These are phyloP conservation scores for human DNA, from an alignment of 2,113 vertebrate genomes.

Conservation along the genomic window DNA sequence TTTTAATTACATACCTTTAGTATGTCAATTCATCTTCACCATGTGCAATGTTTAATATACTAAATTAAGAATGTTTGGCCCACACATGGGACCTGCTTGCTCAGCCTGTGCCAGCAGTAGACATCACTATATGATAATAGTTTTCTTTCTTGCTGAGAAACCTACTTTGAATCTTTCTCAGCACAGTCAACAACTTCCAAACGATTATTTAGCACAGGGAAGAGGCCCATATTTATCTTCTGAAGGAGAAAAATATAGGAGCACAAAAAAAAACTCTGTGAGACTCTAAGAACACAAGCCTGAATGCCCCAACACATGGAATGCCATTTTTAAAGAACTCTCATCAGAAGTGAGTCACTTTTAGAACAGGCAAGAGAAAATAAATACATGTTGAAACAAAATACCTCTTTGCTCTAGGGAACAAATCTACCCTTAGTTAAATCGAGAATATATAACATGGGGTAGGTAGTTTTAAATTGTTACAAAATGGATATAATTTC, in stretches of 20 bases:
- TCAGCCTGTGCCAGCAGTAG: rapidly evolving
- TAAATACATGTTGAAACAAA: constrained; percentile 41
- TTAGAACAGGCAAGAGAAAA: constrained; percentile 17
- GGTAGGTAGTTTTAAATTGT: background rate
- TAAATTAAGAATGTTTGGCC: constrained; percentile 4
- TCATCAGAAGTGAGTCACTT: constrained; percentile 34
- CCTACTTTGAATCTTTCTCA: background rate
- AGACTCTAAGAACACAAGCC: background rate
- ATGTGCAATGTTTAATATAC: background rate
- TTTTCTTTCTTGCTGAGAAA: background rate
- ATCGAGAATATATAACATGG: background rate
- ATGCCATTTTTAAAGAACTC: background rate
- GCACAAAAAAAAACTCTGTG: background rate
- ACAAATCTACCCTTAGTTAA: constrained; percentile 24
- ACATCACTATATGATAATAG: background rate
- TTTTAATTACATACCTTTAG: background rate
- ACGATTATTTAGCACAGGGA: background rate
- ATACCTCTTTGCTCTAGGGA: background rate
- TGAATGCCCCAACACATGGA: background rate
- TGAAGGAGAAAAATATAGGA: constrained; percentile 2
- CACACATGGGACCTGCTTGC: background rate
- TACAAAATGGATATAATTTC: constrained; percentile 32
- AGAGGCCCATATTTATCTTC: background rate
- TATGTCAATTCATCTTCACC: background rate
- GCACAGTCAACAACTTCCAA: constrained; percentile 5